phyloP scores from a whole-genome alignment of 2,797 vertebrate genomes.

The Nyctibius grandis region DNA sequence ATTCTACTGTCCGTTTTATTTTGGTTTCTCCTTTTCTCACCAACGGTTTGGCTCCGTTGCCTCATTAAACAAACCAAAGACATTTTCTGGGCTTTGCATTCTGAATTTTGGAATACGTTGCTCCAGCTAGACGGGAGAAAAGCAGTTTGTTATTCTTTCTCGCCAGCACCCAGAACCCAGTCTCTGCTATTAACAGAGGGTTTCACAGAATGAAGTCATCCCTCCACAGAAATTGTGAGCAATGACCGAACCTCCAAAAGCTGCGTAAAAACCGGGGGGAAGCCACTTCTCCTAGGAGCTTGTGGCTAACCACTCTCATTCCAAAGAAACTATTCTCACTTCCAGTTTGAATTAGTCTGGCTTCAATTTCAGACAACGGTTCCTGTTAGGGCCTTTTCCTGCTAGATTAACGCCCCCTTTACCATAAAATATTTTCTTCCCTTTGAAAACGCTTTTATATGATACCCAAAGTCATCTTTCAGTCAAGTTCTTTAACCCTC shows the following conservation, averaged over 20 bases:
- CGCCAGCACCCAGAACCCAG: background rate
- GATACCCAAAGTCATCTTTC: background rate
- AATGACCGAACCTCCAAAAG: background rate
- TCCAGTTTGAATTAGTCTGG: background rate
- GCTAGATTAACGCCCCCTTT: background rate
- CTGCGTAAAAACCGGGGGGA: background rate
- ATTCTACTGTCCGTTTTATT: background rate
- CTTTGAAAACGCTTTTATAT: background rate
- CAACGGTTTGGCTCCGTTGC: background rate
- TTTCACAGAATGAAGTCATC: background rate
- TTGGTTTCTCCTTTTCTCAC: background rate
- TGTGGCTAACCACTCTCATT: conserved; percentile 21
- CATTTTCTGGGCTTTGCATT: background rate
- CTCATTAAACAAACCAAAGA: conserved; percentile 3
- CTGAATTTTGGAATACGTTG: background rate
- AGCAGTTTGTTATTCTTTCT: background rate
- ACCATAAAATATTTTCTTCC: background rate
- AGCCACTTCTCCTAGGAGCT: background rate
- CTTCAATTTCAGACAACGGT: background rate
- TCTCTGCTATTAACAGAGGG: background rate
- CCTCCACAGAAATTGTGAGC: background rate
- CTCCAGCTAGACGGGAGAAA: background rate
- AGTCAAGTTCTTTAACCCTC: background rate
- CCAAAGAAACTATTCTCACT: conserved; percentile 7
- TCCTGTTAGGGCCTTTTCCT: background rate